Evolutionary conservation across 92 coral and sea anemone species (phyloP).

Genomic region (Ricordea florida): DNA sequence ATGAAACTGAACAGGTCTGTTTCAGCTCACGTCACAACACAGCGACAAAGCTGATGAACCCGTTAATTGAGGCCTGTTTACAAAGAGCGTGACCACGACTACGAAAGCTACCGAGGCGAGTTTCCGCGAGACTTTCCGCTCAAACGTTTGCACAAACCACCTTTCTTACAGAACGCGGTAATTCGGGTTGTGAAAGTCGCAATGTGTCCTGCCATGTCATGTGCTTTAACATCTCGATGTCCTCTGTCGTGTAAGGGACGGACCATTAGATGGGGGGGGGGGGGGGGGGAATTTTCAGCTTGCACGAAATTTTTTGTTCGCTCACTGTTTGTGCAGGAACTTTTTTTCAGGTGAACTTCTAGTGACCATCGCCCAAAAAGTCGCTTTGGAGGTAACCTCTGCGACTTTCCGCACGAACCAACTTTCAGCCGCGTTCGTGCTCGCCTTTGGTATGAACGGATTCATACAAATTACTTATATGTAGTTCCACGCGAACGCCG

Average conservation of each 20-base stretch:
- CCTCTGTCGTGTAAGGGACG: background rate
- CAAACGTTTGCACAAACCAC: background rate
- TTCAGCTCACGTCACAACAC: too few species aligned
- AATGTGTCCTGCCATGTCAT: background rate
- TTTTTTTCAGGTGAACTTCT: constrained; percentile 1
- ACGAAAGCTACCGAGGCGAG: too few species aligned
- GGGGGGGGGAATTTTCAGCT: too few species aligned
- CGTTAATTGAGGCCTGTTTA: too few species aligned
- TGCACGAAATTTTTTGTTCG: too few species aligned
- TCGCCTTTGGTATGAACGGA: constrained; percentile 21
- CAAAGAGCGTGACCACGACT: too few species aligned
- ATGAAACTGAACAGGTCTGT: too few species aligned
- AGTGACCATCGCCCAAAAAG: constrained; percentile 14
- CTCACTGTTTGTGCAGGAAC: background rate
- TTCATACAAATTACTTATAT: background rate
- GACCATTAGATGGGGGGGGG: background rate
- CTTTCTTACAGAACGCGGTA: background rate
- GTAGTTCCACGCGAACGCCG: background rate
- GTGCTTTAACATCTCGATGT: background rate
- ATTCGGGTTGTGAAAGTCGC: constrained; percentile 2
- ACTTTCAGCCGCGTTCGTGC: constrained; percentile 16
- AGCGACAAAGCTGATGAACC: too few species aligned
- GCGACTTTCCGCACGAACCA: constrained; percentile 14
- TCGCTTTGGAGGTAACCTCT: constrained; percentile 29
- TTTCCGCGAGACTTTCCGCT: background rate